Evolutionary conservation across 2,888 invertebrate species (phyloP).

Genomic region (Parthenolecanium corni): DNA sequence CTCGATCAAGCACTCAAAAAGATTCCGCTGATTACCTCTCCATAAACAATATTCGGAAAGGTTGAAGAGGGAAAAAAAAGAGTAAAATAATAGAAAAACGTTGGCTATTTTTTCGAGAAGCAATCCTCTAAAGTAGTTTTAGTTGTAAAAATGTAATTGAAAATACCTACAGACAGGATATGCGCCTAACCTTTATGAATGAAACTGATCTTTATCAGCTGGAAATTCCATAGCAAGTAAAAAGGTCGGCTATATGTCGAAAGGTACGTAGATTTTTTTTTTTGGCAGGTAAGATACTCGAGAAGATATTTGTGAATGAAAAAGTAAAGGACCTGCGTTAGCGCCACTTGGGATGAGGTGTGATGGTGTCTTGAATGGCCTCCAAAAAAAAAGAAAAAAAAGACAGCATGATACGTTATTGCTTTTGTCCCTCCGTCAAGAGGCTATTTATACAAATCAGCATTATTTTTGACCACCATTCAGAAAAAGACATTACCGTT

Average conservation of each 20-base stretch:
- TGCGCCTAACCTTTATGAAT: constrained; percentile 27
- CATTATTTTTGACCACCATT: too few relatives aligned
- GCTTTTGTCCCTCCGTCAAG: neutral
- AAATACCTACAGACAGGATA: constrained; percentile 24
- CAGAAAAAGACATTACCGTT: too few relatives aligned
- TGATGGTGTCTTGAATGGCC: constrained; percentile 4
- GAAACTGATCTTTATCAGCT: constrained; percentile 21
- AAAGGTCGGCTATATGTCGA: constrained; percentile 22
- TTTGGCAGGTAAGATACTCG: constrained; percentile 10
- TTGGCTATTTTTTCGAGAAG: constrained; percentile 16
- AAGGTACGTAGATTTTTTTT: constrained; percentile 4
- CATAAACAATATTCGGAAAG: constrained; percentile 10
- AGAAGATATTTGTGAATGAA: constrained; percentile 23
- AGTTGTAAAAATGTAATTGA: constrained; percentile 27
- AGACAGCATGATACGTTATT: constrained; percentile 17
- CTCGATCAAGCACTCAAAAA: too few relatives aligned
- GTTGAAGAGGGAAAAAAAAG: too few relatives aligned
- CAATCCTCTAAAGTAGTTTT: constrained; percentile 21
- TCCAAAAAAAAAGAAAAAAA: neutral
- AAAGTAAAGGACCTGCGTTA: constrained; percentile 7
- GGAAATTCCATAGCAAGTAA: constrained; percentile 19
- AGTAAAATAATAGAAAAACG: constrained; percentile 21
- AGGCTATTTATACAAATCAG: too few relatives aligned
- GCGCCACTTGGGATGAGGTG: constrained; percentile 23
- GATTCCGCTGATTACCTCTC: constrained; percentile 6